phyloP scores from a whole-genome alignment of 2,888 invertebrate genomes.

The Papilio elwesi region DNA sequence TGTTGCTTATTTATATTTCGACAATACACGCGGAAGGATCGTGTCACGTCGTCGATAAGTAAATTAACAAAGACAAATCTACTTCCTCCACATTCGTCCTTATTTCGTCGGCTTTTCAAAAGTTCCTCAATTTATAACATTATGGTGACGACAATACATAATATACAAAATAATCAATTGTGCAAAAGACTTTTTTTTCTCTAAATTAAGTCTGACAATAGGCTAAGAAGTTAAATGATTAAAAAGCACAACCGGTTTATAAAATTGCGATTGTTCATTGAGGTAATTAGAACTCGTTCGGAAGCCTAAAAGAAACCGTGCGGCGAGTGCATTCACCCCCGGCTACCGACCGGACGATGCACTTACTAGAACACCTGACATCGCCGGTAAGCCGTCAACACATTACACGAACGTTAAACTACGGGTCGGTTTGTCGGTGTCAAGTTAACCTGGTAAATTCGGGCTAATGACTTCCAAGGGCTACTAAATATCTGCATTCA shows the following conservation, averaged over 20 bases:
- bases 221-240: not conserved
- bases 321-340: slow-evolving; percentile 45
- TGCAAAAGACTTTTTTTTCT: too few relatives aligned
- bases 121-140: slow-evolving; percentile 10
- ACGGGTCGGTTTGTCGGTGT: slow-evolving; percentile 21
- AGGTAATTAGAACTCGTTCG: slow-evolving; percentile 36
- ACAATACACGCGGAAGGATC: slow-evolving; percentile 27
- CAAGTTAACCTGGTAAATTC: slow-evolving; percentile 19
- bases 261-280: slow-evolving; percentile 9
- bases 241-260: slow-evolving; percentile 11
- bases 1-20: slow-evolving; percentile 12
- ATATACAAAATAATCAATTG: not conserved
- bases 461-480: slow-evolving; percentile 36
- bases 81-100: slow-evolving; percentile 29
- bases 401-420: slow-evolving; percentile 17
- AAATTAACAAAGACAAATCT: slow-evolving; percentile 25
- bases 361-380: slow-evolving; percentile 43
- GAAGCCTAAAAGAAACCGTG: slow-evolving; percentile 32
- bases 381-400: slow-evolving; percentile 40
- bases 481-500: slow-evolving; percentile 2
- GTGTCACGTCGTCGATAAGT: not conserved
- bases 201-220: not conserved
- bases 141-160: too few relatives aligned
- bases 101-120: slow-evolving; percentile 1
- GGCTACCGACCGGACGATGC: slow-evolving; percentile 43